Evolutionary conservation across 2,797 vertebrate genomes (phyloP).

Genomic region (Chanos chanos): DNA sequence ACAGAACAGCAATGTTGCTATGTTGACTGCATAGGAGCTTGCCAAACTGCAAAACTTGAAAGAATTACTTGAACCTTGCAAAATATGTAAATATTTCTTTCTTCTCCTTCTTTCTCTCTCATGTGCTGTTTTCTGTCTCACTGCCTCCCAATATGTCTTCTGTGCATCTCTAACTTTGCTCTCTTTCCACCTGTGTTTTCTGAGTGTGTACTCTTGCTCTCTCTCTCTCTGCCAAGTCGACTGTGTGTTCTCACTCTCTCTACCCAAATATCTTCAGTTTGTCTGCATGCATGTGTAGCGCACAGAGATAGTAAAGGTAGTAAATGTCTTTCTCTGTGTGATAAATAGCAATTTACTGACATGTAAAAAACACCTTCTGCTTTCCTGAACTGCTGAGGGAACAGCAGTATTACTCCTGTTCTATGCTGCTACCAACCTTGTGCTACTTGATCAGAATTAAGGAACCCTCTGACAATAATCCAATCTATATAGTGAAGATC

Average conservation of each 20-base stretch:
- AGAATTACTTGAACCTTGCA: background rate
- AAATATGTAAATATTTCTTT: background rate
- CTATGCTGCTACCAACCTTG: constrained; percentile 24
- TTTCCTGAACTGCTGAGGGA: too few species aligned
- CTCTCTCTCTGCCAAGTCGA: too few species aligned
- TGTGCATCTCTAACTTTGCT: too few species aligned
- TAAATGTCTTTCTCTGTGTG: background rate
- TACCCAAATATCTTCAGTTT: too few species aligned
- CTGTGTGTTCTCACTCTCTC: too few species aligned
- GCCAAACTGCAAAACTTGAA: constrained; percentile 8
- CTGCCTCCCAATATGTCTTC: background rate
- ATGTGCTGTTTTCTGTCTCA: background rate
- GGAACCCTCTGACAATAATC: constrained; percentile 25
- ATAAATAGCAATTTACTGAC: too few species aligned
- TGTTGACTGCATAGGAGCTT: background rate
- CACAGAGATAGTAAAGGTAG: background rate
- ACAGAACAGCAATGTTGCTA: background rate
- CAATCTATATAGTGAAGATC: constrained; percentile 8
- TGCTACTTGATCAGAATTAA: constrained; percentile 32
- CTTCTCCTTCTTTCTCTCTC: background rate
- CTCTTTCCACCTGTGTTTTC: too few species aligned
- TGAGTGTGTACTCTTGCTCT: background rate
- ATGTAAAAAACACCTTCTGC: too few species aligned
- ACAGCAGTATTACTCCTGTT: constrained; percentile 19
- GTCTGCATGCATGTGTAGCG: background rate